phyloP scores from a whole-genome alignment of 2,113 vertebrate genomes.

The Tachycineta bicolor region DNA sequence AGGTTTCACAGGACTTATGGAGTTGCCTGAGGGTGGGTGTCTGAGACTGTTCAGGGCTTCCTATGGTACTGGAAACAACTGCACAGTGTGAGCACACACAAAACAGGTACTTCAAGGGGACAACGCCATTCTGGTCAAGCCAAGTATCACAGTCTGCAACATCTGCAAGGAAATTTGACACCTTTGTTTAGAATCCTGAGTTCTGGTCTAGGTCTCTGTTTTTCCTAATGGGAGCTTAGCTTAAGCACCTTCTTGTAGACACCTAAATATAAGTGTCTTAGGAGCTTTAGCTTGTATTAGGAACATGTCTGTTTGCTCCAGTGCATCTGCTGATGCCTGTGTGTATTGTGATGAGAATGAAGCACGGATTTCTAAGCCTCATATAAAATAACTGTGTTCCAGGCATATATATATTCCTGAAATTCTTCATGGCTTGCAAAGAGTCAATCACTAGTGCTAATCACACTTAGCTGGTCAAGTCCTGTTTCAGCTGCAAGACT shows the following conservation, averaged over 20 bases:
- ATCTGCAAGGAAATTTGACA: background rate
- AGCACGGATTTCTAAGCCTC: background rate
- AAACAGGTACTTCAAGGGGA: background rate
- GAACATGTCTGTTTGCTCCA: background rate
- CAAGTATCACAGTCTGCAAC: background rate
- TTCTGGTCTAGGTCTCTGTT: background rate
- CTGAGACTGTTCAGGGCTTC: background rate
- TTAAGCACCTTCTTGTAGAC: background rate
- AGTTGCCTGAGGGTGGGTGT: background rate
- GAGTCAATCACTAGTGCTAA: background rate
- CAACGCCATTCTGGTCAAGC: background rate
- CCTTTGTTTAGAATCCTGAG: background rate
- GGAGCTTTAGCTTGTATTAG: background rate
- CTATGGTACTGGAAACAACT: accelerated
- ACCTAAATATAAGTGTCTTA: background rate
- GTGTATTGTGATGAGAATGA: background rate
- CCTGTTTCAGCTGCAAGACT: background rate
- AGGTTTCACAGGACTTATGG: background rate
- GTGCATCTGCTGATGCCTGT: background rate
- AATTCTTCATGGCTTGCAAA: background rate
- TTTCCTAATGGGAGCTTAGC: background rate
- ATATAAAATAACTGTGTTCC: background rate
- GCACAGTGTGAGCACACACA: background rate
- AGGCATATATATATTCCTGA: background rate
- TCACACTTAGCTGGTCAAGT: background rate